A percentile compares a stretch with the other conserved stretches of the same genome.
Conservation (phyloP, 2,888 invertebrate genomes). For the Nemotelus nigrinus region DNA sequence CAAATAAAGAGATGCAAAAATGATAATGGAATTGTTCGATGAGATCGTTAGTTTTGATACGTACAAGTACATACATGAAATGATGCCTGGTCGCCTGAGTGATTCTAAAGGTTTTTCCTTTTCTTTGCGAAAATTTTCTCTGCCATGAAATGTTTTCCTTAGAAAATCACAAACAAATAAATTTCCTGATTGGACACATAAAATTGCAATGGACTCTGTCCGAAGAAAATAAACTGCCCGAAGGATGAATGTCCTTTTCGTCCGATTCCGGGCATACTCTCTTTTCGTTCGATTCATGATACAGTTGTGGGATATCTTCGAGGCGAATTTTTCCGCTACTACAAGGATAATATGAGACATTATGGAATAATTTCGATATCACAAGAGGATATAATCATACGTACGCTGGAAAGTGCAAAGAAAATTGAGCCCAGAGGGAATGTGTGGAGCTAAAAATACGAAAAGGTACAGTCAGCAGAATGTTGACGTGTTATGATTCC, state of each 20-base stretch:
- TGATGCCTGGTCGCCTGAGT: conserved; percentile 15
- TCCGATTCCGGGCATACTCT: conserved; percentile 12
- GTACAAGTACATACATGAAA: background rate
- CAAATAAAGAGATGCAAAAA: conserved; percentile 41
- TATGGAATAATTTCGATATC: conserved; percentile 25
- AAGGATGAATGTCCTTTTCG: conserved; percentile 35
- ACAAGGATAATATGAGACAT: conserved; percentile 21
- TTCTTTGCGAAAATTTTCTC: conserved; percentile 14
- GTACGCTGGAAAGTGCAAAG: conserved; percentile 1
- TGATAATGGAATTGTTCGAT: conserved; percentile 44
- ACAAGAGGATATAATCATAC: conserved; percentile 5
- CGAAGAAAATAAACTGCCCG: conserved; percentile 42
- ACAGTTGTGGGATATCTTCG: conserved; percentile 2
- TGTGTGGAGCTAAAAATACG: background rate
- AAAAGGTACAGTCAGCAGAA: conserved; percentile 39
- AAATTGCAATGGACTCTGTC: conserved; percentile 38
- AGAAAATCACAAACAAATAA: conserved; percentile 47
- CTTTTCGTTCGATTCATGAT: background rate
- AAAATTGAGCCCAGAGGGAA: conserved; percentile 13
- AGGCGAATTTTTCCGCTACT: conserved; percentile 17
- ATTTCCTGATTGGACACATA: conserved; percentile 46
- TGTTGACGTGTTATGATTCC: conserved; percentile 32
- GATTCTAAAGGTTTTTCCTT: conserved; percentile 30
- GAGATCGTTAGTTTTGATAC: conserved; percentile 39
- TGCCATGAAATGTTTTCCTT: conserved; percentile 41